These are phyloP conservation scores for Axea sp. DNA, from an alignment of 2,888 invertebrate genomes.

Conservation along the genomic window DNA sequence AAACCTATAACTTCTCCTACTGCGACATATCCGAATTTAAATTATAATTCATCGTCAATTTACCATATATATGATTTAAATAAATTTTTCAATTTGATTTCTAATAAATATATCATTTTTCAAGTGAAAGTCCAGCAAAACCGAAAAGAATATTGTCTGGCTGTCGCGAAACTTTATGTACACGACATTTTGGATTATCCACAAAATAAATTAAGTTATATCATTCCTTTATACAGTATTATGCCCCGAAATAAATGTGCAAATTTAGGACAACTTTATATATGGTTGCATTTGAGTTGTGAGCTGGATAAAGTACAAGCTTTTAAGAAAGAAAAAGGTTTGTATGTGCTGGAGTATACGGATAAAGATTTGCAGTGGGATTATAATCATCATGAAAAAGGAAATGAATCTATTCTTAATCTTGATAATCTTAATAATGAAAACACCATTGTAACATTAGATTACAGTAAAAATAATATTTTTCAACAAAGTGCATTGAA, in stretches of 20 bases:
- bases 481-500: too few relatives aligned
- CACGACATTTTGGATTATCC: slow-evolving; percentile 73
- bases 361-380: too few relatives aligned
- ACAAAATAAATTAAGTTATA: slow-evolving; percentile 72
- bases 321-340: slow-evolving; percentile 63
- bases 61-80: slow-evolving; percentile 68
- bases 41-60: slow-evolving; percentile 71
- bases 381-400: too few relatives aligned
- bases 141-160: slow-evolving; percentile 60
- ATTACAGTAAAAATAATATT: too few relatives aligned
- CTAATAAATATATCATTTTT: slow-evolving; percentile 65
- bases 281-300: slow-evolving; percentile 73
- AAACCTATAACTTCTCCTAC: slow-evolving; percentile 65
- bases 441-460: too few relatives aligned
- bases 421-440: too few relatives aligned
- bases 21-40: slow-evolving; percentile 68
- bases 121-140: slow-evolving; percentile 66
- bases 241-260: slow-evolving; percentile 56
- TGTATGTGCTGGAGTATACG: too few relatives aligned
- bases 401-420: too few relatives aligned
- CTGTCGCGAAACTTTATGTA: slow-evolving; percentile 68
- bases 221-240: slow-evolving; percentile 67
- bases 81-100: slow-evolving; percentile 68
- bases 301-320: slow-evolving; percentile 66
- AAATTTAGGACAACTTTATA: slow-evolving; percentile 70